phyloP scores from a whole-genome alignment of 2,797 vertebrate species.

The Monodelphis domestica region DNA sequence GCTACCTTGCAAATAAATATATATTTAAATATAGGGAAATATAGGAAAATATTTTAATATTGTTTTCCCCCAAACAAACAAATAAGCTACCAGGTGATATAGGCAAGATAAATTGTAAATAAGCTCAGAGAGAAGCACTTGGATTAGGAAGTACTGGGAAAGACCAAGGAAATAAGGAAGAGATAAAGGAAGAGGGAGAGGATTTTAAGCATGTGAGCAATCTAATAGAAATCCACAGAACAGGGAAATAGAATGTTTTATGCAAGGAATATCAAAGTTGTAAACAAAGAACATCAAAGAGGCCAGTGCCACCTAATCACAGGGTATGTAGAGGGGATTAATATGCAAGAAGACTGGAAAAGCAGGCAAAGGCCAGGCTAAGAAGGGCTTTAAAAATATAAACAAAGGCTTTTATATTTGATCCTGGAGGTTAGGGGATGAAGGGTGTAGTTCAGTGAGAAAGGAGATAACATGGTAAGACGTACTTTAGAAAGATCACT shows the following conservation, averaged over 20 bases:
- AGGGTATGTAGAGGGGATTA: background rate
- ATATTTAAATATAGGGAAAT: background rate
- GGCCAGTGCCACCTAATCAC: background rate
- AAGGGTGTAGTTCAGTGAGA: background rate
- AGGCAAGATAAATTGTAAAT: background rate
- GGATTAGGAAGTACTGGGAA: background rate
- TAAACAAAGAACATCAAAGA: background rate
- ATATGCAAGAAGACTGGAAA: background rate
- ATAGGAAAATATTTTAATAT: slow-evolving; percentile 7
- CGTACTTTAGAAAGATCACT: background rate
- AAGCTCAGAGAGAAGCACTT: background rate
- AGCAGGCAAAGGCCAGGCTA: background rate
- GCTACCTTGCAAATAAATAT: slow-evolving; percentile 39
- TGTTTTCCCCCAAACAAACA: slow-evolving; percentile 2
- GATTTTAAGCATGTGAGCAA: background rate
- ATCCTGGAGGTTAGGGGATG: background rate
- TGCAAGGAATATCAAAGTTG: background rate
- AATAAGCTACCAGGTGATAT: background rate
- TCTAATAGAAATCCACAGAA: background rate
- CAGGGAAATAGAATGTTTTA: background rate
- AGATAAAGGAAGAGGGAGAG: background rate
- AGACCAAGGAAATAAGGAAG: background rate
- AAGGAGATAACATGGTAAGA: background rate
- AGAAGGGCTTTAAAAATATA: background rate
- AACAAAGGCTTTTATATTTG: background rate